These are phyloP conservation scores for Gonocerus acuteangulatus DNA, from an alignment of 2,888 invertebrate genomes.

Conservation along the genomic window DNA sequence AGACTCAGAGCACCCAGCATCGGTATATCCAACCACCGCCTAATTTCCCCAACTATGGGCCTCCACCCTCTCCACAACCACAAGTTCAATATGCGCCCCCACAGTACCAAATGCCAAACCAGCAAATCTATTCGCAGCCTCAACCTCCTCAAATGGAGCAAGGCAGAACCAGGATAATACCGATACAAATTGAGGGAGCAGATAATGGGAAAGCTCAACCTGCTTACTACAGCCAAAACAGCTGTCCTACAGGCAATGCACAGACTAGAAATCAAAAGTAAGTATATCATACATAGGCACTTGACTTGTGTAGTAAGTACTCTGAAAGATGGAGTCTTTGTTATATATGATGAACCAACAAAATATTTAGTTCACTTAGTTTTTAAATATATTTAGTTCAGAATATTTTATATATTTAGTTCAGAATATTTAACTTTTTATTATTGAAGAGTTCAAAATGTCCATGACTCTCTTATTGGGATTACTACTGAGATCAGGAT, in stretches of 20 bases:
- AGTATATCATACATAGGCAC: background rate
- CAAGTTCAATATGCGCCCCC: constrained; percentile 41
- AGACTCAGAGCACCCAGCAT: constrained; percentile 39
- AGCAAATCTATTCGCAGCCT: constrained; percentile 38
- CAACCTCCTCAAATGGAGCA: constrained; percentile 38
- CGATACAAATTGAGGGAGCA: constrained; percentile 57
- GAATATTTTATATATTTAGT: too few relatives aligned
- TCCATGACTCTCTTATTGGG: too few relatives aligned
- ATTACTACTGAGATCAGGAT: too few relatives aligned
- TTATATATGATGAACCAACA: too few relatives aligned
- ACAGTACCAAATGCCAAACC: constrained; percentile 37
- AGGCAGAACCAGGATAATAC: constrained; percentile 52
- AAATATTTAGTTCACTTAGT: too few relatives aligned
- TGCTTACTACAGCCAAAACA: constrained; percentile 11
- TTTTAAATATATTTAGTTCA: too few relatives aligned
- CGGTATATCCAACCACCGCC: constrained; percentile 38
- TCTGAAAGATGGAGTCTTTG: too few relatives aligned
- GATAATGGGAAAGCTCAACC: constrained; percentile 14
- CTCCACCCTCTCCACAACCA: constrained; percentile 36
- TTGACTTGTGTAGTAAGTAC: too few relatives aligned
- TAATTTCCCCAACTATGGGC: constrained; percentile 41
- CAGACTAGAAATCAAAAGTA: constrained; percentile 13
- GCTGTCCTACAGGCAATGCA: constrained; percentile 12
- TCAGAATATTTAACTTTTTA: too few relatives aligned
- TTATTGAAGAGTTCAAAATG: too few relatives aligned